phyloP scores from a whole-genome alignment of 2,113 vertebrate species.

The Pogona vitticeps region DNA sequence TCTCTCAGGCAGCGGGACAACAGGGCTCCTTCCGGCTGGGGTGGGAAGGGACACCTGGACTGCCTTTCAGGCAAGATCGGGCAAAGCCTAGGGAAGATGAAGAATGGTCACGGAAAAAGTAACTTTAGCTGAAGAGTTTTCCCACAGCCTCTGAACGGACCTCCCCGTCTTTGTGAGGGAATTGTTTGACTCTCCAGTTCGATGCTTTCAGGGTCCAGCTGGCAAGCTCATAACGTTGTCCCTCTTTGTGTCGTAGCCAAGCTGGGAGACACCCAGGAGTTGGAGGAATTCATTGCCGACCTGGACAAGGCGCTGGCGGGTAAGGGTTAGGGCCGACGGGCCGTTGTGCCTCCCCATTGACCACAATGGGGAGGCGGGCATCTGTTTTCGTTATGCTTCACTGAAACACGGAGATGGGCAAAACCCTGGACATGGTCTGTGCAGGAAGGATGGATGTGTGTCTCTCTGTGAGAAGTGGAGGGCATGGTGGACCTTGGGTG shows the following conservation, averaged over 20 bases:
- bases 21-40: not conserved
- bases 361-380: no score
- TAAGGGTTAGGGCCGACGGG: not conserved
- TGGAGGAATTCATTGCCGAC: constrained; percentile 72
- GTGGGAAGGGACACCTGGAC: not conserved
- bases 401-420: no score
- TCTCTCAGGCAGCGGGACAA: not conserved
- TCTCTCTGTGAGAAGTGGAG: not conserved
- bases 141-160: no score
- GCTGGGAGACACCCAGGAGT: constrained; percentile 68
- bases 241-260: constrained; percentile 43
- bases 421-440: no score
- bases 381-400: no score
- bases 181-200: no score
- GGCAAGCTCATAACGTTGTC: rapidly evolving
- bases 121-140: no score
- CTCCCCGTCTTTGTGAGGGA: no score
- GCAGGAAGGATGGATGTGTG: no score
- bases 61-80: not conserved
- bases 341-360: not conserved
- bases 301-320: constrained; percentile 67
- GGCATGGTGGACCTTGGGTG: not conserved
- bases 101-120: no score
- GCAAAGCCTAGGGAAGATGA: no score
- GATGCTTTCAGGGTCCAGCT: no score